Conservation (phyloP, 1,140 invertebrate species). For the Pinna nobilis region DNA sequence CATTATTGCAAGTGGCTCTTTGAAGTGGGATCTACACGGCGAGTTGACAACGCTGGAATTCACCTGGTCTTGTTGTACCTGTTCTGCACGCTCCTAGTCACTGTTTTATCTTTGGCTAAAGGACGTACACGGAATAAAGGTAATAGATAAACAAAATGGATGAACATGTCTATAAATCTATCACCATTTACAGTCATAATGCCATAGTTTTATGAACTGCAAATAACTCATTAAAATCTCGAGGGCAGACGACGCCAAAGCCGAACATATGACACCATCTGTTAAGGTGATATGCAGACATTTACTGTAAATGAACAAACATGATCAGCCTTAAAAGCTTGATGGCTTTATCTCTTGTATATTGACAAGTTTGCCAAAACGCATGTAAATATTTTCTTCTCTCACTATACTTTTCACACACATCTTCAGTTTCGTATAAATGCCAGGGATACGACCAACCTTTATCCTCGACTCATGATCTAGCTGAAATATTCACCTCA, state of each 20-base stretch:
- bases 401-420: slow-evolving; percentile 30
- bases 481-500: no score
- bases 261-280: slow-evolving; percentile 33
- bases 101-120: slow-evolving; percentile 18
- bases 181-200: slow-evolving; percentile 30
- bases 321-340: slow-evolving; percentile 25
- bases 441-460: no score
- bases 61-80: slow-evolving; percentile 21
- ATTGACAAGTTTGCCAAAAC: slow-evolving; percentile 42
- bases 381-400: slow-evolving; percentile 36
- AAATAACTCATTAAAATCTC: slow-evolving; percentile 38
- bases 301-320: slow-evolving; percentile 33
- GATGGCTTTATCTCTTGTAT: slow-evolving; percentile 26
- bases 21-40: slow-evolving; percentile 14
- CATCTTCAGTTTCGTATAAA: no score
- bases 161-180: slow-evolving; percentile 27
- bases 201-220: slow-evolving; percentile 42
- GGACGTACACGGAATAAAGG: slow-evolving; percentile 14
- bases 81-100: slow-evolving; percentile 25
- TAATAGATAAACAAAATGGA: slow-evolving; percentile 29
- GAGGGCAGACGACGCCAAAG: slow-evolving; percentile 29
- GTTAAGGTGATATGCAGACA: slow-evolving; percentile 18
- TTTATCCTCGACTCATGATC: no score
- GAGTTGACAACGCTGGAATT: slow-evolving; percentile 22
- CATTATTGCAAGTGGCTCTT: slow-evolving; percentile 26